A percentile compares a stretch with the other conserved stretches of the same genome.
These are phyloP conservation scores for Lophura nycthemera DNA, from an alignment of 2,113 vertebrate genomes.

Conservation along the genomic window DNA sequence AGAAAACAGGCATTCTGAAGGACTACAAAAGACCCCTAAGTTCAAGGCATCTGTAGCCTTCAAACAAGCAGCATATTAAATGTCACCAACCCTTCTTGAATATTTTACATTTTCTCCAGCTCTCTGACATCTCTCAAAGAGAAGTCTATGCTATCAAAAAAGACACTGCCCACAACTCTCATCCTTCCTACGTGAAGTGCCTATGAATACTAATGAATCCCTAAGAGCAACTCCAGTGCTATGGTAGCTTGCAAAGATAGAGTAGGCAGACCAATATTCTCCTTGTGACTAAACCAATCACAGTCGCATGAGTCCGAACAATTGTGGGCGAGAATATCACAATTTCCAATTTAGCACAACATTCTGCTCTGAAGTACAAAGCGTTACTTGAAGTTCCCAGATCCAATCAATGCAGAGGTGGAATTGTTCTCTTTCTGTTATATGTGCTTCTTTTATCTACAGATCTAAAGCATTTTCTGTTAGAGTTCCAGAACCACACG, in stretches of 20 bases:
- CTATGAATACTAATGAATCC: background rate
- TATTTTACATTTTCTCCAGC: background rate
- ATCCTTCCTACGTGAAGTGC: background rate
- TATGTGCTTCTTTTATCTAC: background rate
- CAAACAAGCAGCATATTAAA: background rate
- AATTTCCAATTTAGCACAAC: constrained; percentile 58
- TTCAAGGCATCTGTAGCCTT: background rate
- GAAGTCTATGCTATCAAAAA: background rate
- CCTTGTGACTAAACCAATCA: constrained; percentile 55
- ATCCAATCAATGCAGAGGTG: constrained; percentile 54
- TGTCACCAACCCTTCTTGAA: background rate
- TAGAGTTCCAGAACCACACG: background rate
- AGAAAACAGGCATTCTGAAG: background rate
- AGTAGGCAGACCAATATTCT: constrained; percentile 38
- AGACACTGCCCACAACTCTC: background rate
- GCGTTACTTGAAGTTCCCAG: constrained; percentile 42
- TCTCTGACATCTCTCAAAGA: background rate
- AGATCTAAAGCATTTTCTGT: background rate
- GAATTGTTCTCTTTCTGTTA: constrained; percentile 25
- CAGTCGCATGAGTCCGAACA: constrained; percentile 17
- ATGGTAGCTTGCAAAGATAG: background rate
- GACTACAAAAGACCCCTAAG: background rate
- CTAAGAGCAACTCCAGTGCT: background rate
- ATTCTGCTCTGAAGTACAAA: constrained; percentile 56
- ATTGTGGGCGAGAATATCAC: constrained; percentile 52